A percentile compares a stretch with the other conserved stretches of the same genome.
Conservation (phyloP, 2,113 vertebrate genomes). For the Cryptomyrus ogoouensis region DNA sequence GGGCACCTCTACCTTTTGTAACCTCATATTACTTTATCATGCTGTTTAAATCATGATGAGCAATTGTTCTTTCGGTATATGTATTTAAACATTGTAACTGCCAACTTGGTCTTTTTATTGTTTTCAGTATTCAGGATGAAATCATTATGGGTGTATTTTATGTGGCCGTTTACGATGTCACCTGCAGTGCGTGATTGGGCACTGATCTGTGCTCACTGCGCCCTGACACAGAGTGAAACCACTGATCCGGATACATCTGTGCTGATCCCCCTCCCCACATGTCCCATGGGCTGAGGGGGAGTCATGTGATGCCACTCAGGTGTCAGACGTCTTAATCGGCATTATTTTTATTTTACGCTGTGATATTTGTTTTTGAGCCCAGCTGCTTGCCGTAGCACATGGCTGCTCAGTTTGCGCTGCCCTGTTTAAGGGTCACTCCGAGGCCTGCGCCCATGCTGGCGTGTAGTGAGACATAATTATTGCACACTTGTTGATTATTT, state of each 20-base stretch:
- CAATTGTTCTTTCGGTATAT: not conserved
- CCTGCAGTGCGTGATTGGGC: not conserved
- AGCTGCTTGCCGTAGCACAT: not conserved
- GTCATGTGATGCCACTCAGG: not conserved
- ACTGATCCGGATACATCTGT: not conserved
- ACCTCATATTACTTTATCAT: not conserved
- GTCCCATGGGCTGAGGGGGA: not conserved
- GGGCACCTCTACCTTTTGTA: not conserved
- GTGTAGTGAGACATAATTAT: slow-evolving; percentile 37
- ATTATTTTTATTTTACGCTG: not conserved
- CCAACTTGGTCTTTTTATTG: not conserved
- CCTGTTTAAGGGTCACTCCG: not conserved
- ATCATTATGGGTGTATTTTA: not conserved
- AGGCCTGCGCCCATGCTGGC: not conserved
- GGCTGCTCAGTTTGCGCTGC: not conserved
- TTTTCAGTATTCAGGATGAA: not conserved
- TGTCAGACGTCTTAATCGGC: not conserved
- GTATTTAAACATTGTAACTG: not conserved
- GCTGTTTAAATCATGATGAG: not conserved
- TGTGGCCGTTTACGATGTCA: not conserved
- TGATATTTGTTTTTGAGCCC: not conserved
- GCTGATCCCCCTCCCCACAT: not conserved
- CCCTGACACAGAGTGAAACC: not conserved
- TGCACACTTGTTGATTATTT: slow-evolving; percentile 31
- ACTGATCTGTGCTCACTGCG: not conserved